A percentile compares a stretch with the other conserved stretches of the same genome.
Conservation (phyloP, 2,797 vertebrate genomes). For the Antrozous pallidus region DNA sequence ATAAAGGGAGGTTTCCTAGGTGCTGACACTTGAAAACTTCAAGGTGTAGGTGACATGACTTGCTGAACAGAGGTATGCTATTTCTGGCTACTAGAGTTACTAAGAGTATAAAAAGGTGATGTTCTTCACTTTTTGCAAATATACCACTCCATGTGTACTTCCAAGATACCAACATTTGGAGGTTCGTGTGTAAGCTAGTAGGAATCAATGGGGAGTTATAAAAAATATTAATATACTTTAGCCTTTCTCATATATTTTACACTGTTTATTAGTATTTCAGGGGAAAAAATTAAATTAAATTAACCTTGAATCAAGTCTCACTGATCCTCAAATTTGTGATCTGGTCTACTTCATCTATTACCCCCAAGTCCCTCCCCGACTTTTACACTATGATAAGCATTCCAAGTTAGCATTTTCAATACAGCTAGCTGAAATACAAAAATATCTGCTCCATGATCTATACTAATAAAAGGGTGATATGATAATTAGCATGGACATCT, state of each 20-base stretch:
- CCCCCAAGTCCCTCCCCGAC: rapidly evolving
- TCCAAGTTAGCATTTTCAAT: not conserved
- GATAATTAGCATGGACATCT: too few species aligned
- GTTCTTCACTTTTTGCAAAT: not conserved
- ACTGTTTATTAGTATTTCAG: not conserved
- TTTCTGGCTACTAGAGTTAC: not conserved
- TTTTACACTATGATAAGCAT: not conserved
- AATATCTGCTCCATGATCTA: not conserved
- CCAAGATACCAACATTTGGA: not conserved
- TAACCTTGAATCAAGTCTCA: not conserved
- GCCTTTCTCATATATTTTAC: rapidly evolving
- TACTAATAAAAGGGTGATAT: too few species aligned
- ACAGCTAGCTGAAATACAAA: not conserved
- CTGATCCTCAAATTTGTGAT: not conserved
- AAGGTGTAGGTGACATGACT: not conserved
- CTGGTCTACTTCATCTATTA: not conserved
- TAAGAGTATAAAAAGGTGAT: not conserved
- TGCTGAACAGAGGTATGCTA: not conserved
- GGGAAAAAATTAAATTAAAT: not conserved
- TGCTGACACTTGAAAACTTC: not conserved
- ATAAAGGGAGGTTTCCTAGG: not conserved
- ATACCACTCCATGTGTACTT: not conserved
- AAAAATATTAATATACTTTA: not conserved
- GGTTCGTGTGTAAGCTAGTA: not conserved
- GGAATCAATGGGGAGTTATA: not conserved